These are phyloP conservation scores for Nomada ruficornis DNA, from an alignment of 2,888 invertebrate genomes.

Conservation along the genomic window DNA sequence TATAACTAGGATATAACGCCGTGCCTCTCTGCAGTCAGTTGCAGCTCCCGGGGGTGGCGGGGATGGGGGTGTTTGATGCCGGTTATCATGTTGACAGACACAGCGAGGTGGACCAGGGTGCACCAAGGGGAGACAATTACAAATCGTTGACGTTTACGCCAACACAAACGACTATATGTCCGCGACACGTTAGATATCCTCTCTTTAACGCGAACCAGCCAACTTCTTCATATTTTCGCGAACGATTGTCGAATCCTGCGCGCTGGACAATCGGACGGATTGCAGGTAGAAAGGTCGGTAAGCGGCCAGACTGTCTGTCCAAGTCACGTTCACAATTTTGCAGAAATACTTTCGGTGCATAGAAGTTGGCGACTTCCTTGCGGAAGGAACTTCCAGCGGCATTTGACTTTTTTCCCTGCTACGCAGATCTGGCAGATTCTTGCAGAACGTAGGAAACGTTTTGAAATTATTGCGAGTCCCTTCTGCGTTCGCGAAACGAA, in stretches of 20 bases:
- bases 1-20: constrained; percentile 78
- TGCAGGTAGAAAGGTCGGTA: no score
- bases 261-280: no score
- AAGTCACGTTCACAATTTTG: no score
- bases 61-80: constrained; percentile 82
- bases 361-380: no score
- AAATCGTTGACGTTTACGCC: constrained; percentile 83
- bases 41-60: constrained; percentile 78
- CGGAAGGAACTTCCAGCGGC: rapidly evolving
- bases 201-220: constrained; percentile 60
- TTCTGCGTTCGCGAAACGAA: constrained; percentile 1
- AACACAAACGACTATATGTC: constrained; percentile 75
- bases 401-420: no score
- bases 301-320: no score
- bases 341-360: no score
- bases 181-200: constrained; percentile 72
- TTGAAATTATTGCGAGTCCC: neutral
- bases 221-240: constrained; percentile 23
- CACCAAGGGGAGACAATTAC: constrained; percentile 81
- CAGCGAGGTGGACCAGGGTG: constrained; percentile 75
- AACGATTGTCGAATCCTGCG: neutral
- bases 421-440: no score
- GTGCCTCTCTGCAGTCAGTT: constrained; percentile 81
- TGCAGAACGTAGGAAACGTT: neutral
- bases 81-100: constrained; percentile 84